These are phyloP conservation scores for Euthynnus affinis DNA, from an alignment of 2,797 vertebrate species.

Conservation along the genomic window DNA sequence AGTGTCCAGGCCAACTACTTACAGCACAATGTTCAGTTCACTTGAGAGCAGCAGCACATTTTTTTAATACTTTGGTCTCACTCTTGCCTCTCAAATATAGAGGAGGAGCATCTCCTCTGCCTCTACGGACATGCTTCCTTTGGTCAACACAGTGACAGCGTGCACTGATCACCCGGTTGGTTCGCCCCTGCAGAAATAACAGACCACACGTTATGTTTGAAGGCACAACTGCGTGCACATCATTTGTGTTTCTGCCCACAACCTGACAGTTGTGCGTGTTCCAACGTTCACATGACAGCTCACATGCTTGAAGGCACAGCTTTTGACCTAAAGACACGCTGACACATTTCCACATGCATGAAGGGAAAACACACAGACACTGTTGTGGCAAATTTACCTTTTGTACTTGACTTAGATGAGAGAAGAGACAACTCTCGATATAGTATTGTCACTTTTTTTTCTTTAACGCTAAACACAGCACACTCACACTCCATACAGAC, in stretches of 20 bases:
- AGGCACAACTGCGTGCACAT: background rate
- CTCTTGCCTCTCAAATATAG: background rate
- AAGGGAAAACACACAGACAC: background rate
- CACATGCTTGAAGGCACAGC: background rate
- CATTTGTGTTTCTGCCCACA: background rate
- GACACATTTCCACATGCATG: background rate
- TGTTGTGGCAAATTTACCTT: no score
- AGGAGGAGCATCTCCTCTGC: no score
- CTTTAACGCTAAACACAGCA: no score
- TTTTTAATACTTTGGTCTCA: no score
- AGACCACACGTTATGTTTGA: background rate
- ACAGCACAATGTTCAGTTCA: no score
- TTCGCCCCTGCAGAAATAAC: background rate
- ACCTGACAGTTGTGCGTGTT: background rate
- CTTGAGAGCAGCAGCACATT: no score
- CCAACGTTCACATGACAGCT: background rate
- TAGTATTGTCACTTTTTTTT: no score
- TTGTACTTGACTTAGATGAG: no score
- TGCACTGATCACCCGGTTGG: background rate
- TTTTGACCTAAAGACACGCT: background rate
- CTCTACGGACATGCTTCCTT: no score
- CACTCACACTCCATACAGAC: no score
- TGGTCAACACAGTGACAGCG: constrained; percentile 3
- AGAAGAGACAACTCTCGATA: no score
- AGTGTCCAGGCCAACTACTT: no score